Conservation (phyloP, 2,888 invertebrate species). For the Pyrochroa serraticornis region DNA sequence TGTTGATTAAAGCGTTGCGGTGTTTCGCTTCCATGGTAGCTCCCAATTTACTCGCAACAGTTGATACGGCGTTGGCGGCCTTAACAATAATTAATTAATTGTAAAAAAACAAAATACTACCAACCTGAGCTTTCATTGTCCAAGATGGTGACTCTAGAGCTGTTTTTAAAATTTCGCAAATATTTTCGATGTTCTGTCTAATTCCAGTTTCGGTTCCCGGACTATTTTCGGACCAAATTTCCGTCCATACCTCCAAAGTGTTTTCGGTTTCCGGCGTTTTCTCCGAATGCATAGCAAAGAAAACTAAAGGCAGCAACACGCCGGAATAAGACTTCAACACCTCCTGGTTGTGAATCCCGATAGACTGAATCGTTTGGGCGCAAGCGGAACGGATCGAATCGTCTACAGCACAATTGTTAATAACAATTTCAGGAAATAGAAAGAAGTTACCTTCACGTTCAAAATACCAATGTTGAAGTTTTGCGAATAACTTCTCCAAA, state of each 20-base stretch:
- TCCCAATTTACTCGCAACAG: slow-evolving; percentile 75
- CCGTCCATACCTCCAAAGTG: slow-evolving; percentile 79
- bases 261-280: slow-evolving; percentile 69
- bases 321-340: slow-evolving; percentile 78
- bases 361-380: slow-evolving; percentile 77
- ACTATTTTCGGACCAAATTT: slow-evolving; percentile 87
- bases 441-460: slow-evolving; percentile 65
- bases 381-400: slow-evolving; percentile 76
- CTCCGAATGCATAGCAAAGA: slow-evolving; percentile 89
- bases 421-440: neutral
- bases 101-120: slow-evolving; percentile 2
- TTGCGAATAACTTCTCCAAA: slow-evolving; percentile 68
- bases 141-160: slow-evolving; percentile 85
- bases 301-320: slow-evolving; percentile 80
- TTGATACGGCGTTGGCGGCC: slow-evolving; percentile 82
- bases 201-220: slow-evolving; percentile 88
- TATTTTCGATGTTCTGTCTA: slow-evolving; percentile 73
- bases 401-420: slow-evolving; percentile 60
- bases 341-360: slow-evolving; percentile 83
- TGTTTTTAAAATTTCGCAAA: slow-evolving; percentile 71
- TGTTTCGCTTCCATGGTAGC: slow-evolving; percentile 68
- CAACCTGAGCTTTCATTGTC: slow-evolving; percentile 82
- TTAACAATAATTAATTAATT: slow-evolving; percentile 45
- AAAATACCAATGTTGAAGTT: slow-evolving; percentile 69
- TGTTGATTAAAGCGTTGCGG: slow-evolving; percentile 68